A percentile compares a stretch with the other conserved stretches of the same genome.
Evolutionary conservation across 1,140 invertebrate genomes (phyloP).

Genomic region (Drosophila obscura): DNA sequence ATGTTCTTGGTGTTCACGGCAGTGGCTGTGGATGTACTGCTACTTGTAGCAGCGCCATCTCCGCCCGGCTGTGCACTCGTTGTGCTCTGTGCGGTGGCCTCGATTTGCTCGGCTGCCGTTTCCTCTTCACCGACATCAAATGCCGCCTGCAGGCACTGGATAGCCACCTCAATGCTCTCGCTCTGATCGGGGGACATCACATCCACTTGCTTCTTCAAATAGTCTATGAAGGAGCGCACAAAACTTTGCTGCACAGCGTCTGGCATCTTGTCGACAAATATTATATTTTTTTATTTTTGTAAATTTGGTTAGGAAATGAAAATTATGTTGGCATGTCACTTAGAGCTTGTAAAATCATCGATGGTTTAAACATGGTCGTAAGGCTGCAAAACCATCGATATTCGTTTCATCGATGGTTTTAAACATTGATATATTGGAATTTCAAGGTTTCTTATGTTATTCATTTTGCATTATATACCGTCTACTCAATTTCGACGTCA

Average conservation of each 20-base stretch:
- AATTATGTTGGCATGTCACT: not conserved
- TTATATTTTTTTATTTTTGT: conserved; percentile 2
- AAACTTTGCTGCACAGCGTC: conserved; percentile 78
- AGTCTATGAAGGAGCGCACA: conserved; percentile 75
- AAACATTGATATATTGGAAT: too few species aligned
- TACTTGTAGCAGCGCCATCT: conserved; percentile 42
- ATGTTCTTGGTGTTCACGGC: conserved; percentile 75
- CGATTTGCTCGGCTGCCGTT: conserved; percentile 18
- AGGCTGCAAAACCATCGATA: too few species aligned
- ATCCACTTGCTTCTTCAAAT: conserved; percentile 74
- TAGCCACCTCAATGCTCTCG: conserved; percentile 91
- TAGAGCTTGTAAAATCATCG: too few species aligned
- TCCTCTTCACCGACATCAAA: conserved; percentile 86
- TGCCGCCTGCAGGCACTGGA: conserved; percentile 93
- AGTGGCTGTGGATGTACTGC: conserved; percentile 48
- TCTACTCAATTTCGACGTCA: too few species aligned
- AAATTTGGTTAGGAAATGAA: conserved; percentile 7
- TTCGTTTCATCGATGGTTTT: too few species aligned
- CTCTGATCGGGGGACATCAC: conserved; percentile 86
- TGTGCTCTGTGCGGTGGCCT: conserved; percentile 42
- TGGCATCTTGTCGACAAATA: conserved; percentile 48
- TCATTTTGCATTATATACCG: too few species aligned
- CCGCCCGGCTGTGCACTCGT: conserved; percentile 16
- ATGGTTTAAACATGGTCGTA: too few species aligned
- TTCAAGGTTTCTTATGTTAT: too few species aligned